Conservation (phyloP, 2,888 invertebrate genomes). For the Lithophane leautieri region DNA sequence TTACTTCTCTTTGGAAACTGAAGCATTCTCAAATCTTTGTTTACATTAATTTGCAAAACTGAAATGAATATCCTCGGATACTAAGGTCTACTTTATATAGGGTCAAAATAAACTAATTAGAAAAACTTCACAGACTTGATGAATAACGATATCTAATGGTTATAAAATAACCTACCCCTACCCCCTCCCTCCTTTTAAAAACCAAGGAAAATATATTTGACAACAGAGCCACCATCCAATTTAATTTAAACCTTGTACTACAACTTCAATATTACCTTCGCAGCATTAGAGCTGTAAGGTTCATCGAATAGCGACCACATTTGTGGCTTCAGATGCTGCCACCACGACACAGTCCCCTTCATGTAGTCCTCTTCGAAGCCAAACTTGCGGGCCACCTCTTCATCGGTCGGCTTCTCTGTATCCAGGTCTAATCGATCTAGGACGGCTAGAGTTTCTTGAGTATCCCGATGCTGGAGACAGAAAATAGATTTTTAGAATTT, state of each 20-base stretch:
- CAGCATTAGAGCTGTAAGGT: conserved; percentile 99
- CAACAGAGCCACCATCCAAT: background rate
- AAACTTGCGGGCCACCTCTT: conserved; percentile 99
- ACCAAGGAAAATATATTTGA: background rate
- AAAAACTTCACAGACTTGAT: background rate
- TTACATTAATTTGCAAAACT: background rate
- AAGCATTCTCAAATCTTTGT: conserved; percentile 1
- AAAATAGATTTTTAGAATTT: background rate
- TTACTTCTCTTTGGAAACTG: background rate
- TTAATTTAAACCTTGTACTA: background rate
- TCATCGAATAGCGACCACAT: conserved; percentile 99
- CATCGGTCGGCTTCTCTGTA: conserved; percentile 99
- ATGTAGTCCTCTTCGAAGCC: conserved; percentile 98
- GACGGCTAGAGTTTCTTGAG: conserved; percentile 99
- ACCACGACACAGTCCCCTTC: conserved; percentile 97
- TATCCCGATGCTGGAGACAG: conserved; percentile 96
- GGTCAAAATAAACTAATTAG: background rate
- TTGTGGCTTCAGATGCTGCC: conserved; percentile 99
- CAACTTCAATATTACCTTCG: conserved; percentile 93
- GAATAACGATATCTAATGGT: background rate
- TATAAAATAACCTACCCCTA: background rate
- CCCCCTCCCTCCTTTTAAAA: background rate
- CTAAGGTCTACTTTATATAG: no score
- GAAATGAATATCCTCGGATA: background rate
- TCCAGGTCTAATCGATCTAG: conserved; percentile 99